Evolutionary conservation across 2,797 vertebrate species (phyloP).

Genomic region (Syngnathus rostellatus): DNA sequence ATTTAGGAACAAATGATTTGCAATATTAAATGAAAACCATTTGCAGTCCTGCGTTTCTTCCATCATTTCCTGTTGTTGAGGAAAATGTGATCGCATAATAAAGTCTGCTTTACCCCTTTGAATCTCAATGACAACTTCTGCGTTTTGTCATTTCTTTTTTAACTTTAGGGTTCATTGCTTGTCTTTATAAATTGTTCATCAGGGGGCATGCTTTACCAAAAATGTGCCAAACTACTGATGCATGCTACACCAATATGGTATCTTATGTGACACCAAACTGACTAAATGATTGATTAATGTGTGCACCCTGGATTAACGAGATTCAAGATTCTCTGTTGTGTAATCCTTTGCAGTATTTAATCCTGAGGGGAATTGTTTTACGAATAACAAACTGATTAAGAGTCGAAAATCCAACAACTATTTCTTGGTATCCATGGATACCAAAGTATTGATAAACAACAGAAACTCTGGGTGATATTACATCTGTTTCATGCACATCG

Average conservation of each 20-base stretch:
- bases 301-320: not conserved
- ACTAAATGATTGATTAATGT: not conserved
- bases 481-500: constrained; percentile 42
- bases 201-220: not conserved
- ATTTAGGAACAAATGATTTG: not conserved
- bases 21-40: not conserved
- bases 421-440: constrained; percentile 41
- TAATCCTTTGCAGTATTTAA: not conserved
- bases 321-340: not conserved
- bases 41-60: not conserved
- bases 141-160: not conserved
- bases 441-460: constrained; percentile 38
- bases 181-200: not conserved
- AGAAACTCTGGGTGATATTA: constrained; percentile 30
- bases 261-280: not conserved
- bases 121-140: not conserved
- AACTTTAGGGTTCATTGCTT: not conserved
- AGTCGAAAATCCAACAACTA: not conserved
- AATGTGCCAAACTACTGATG: not conserved
- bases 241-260: not conserved
- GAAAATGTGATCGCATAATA: not conserved
- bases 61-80: not conserved
- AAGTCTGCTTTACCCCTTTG: not conserved
- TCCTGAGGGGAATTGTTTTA: not conserved
- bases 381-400: not conserved